Evolutionary conservation across 23 tunicate species (phyloP), one percentile per base, ranked within the genome.

Genomic region (Oikopleura albicans): DNA sequence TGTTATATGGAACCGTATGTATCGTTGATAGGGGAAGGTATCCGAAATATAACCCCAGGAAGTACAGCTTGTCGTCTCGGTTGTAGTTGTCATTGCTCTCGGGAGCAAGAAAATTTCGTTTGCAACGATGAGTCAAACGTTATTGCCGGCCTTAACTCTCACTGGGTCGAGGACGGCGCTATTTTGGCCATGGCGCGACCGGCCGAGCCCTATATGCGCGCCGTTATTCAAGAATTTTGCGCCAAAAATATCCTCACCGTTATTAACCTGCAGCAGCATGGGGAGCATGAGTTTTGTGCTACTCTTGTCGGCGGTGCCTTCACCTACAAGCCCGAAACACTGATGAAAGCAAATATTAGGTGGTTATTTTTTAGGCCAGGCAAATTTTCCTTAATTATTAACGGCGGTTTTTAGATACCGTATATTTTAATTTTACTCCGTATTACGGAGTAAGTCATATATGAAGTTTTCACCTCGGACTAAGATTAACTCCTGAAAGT

Each of bases 241-340:
- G 89, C 94, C 39, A 90, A 88, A 84, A 88, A 90, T 75, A 93
- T 93, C 34, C 66, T 86, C 66, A 89, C 98, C 1, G 90, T 93
- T 22, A 90, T 93, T 12, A 93, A 93, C 40, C 88, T 93, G 4
- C 98, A 93, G 75, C 85, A 93, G 27, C 98, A 91, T 66, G 98
- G 98, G 28, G 98, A 93, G 84, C 98, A 93, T 85, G 98, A 92
- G 41, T 88, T 91, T 66, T 93, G 98, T 88, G 98, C 94, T 4
- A 92, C 98, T 36, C 91, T 91, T 12, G 57, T 93, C 56, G 87
- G 88, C 12, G 88, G 90, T 40, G 94, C 90, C 66, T 75, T 90
- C 59, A 49, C 59, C 16, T 49, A 49, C 16, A 8, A 8, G 59
- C 59, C 59, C 59, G 59, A 49, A 22, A 8, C 16, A 8, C 59